Conservation (phyloP, 1,140 invertebrate genomes). For the Drosophila willistoni region DNA sequence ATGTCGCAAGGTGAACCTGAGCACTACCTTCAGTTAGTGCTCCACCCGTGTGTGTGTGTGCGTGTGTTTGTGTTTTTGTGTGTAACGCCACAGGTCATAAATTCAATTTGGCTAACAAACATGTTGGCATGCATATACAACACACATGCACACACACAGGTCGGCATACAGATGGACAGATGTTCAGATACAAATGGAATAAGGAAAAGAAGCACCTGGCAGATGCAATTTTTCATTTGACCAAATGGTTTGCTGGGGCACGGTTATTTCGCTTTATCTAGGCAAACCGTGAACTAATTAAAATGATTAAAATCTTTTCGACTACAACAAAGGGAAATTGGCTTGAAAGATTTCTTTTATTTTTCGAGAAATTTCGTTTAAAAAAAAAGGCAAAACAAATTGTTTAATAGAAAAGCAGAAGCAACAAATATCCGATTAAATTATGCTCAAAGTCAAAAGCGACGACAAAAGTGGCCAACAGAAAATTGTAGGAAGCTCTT, state of each 20-base stretch:
- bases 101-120: constrained; percentile 81
- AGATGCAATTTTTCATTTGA: constrained; percentile 58
- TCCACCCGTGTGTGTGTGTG: constrained; percentile 18
- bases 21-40: neutral
- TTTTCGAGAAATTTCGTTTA: constrained; percentile 32
- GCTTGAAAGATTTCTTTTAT: neutral
- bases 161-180: constrained; percentile 3
- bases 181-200: constrained; percentile 33
- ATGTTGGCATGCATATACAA: constrained; percentile 39
- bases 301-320: constrained; percentile 74
- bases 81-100: constrained; percentile 76
- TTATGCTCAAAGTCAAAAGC: constrained; percentile 80
- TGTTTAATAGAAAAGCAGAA: constrained; percentile 44
- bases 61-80: constrained; percentile 29
- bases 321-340: constrained; percentile 22
- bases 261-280: constrained; percentile 23
- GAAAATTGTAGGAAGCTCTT: constrained; percentile 62
- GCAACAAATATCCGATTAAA: constrained; percentile 80
- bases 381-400: constrained; percentile 57
- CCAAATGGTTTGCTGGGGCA: constrained; percentile 28
- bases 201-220: constrained; percentile 50
- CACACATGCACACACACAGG: constrained; percentile 18
- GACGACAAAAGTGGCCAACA: constrained; percentile 71
- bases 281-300: constrained; percentile 73
- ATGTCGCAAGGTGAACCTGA: constrained; percentile 62